These are phyloP conservation scores for Aldrovandia affinis DNA, from an alignment of 2,797 vertebrate species.

Conservation along the genomic window DNA sequence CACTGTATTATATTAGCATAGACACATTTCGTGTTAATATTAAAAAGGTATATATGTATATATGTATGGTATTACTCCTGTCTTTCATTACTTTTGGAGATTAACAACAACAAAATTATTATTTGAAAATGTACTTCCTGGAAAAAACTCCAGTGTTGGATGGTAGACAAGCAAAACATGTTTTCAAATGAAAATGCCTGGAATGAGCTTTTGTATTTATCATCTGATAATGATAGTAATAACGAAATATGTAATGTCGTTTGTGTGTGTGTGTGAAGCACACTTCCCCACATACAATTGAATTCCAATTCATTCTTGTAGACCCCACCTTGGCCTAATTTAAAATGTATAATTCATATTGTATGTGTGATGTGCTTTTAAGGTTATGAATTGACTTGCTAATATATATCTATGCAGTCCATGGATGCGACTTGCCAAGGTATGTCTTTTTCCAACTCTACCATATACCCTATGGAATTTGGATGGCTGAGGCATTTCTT, in stretches of 20 bases:
- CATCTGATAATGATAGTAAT: background rate
- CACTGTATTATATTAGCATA: too few relatives aligned
- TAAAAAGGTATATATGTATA: too few relatives aligned
- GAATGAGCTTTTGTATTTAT: background rate
- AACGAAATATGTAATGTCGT: background rate
- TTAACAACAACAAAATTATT: background rate
- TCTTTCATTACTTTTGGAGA: background rate
- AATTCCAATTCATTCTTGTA: background rate
- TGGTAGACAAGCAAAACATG: background rate
- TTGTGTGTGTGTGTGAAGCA: background rate
- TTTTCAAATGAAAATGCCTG: background rate
- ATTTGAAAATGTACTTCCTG: too few relatives aligned
- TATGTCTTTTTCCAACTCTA: slow-evolving; percentile 2
- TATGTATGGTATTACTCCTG: background rate
- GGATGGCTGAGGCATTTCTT: background rate
- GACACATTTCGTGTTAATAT: too few relatives aligned
- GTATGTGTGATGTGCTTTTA: background rate
- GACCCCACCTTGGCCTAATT: background rate
- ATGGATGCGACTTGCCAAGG: background rate
- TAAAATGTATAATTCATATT: slow-evolving; percentile 16
- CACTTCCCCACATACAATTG: background rate
- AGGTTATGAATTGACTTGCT: background rate
- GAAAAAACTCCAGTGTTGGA: too few relatives aligned
- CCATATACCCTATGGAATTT: background rate
- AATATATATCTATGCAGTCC: slow-evolving; percentile 4